phyloP scores from a whole-genome alignment of 2,797 vertebrate species.

The Gastrophryne carolinensis region DNA sequence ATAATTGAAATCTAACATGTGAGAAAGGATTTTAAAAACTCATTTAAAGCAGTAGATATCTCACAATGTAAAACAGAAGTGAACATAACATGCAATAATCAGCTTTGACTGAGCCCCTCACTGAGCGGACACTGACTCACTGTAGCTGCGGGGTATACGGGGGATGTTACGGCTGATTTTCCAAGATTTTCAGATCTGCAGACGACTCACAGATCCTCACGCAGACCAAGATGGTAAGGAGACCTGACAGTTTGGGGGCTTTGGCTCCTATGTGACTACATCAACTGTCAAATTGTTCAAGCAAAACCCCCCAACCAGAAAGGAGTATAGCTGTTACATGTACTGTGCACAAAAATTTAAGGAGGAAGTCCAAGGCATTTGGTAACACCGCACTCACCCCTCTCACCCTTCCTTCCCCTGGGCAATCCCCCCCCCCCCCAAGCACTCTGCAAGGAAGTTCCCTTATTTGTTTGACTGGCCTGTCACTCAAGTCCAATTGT shows the following conservation, averaged over 20 bases:
- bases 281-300: slow-evolving; percentile 32
- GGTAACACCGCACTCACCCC: no score
- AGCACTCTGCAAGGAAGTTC: no score
- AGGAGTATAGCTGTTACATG: no score
- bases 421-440: no score
- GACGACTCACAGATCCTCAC: slow-evolving; percentile 37
- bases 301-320: neutral
- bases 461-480: no score
- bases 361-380: no score
- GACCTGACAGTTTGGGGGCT: slow-evolving; percentile 50
- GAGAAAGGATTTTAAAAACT: no score
- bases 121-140: neutral
- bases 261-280: slow-evolving; percentile 51
- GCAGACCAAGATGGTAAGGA: slow-evolving; percentile 34
- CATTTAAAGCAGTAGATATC: neutral
- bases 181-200: slow-evolving; percentile 1
- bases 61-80: neutral
- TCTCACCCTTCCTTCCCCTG: no score
- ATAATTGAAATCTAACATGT: no score
- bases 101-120: neutral
- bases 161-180: slow-evolving; percentile 51
- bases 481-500: no score
- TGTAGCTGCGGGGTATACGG: slow-evolving; percentile 44
- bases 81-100: slow-evolving; percentile 8
- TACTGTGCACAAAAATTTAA: no score